Conservation (phyloP, 2,888 invertebrate species). For the Eristalis tenax region DNA sequence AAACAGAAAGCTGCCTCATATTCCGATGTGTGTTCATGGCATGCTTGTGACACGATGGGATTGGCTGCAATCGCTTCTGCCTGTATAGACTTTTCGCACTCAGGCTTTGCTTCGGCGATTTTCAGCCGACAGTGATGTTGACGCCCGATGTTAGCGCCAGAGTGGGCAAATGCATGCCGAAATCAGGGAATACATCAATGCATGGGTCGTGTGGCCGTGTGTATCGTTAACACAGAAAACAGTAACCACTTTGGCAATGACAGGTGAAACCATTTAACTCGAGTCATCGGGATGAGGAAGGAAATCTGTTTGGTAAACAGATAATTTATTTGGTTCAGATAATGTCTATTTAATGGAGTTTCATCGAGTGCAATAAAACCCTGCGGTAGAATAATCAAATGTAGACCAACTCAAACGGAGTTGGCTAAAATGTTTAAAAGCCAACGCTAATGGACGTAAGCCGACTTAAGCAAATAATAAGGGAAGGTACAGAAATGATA, state of each 20-base stretch:
- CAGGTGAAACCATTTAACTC: slow-evolving; percentile 60
- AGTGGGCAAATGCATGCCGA: background rate
- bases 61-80: slow-evolving; percentile 49
- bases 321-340: slow-evolving; percentile 14
- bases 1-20: slow-evolving; percentile 20
- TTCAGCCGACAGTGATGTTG: slow-evolving; percentile 25
- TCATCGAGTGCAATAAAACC: background rate
- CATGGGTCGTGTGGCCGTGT: slow-evolving; percentile 17
- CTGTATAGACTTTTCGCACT: slow-evolving; percentile 48
- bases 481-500: background rate
- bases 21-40: slow-evolving; percentile 11
- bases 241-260: slow-evolving; percentile 39
- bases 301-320: slow-evolving; percentile 6
- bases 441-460: background rate
- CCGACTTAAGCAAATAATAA: background rate
- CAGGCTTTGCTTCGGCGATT: slow-evolving; percentile 42
- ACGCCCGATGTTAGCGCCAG: slow-evolving; percentile 8
- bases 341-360: background rate
- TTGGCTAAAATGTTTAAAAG: too few species aligned
- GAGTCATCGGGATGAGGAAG: slow-evolving; percentile 49
- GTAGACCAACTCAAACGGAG: too few species aligned
- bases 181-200: background rate
- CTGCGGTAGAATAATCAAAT: too few species aligned
- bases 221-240: slow-evolving; percentile 19
- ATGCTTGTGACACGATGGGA: slow-evolving; percentile 34